phyloP scores from a whole-genome alignment of 2,888 invertebrate genomes.

The Achlya flavicornis region DNA sequence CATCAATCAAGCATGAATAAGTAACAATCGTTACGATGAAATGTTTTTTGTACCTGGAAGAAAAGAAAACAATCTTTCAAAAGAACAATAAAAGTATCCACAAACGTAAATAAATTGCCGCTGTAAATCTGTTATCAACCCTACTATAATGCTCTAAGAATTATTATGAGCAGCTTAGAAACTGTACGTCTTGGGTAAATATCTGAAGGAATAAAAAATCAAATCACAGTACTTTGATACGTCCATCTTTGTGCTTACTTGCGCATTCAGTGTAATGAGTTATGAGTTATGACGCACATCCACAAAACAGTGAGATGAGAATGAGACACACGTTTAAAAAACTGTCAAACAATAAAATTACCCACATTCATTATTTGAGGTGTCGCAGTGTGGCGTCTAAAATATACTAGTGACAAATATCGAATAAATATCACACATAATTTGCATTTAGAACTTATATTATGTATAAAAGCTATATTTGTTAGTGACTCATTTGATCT shows the following conservation, averaged over 20 bases:
- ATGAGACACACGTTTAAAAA: neutral
- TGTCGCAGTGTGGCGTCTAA: neutral
- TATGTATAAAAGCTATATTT: neutral
- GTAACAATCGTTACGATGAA: neutral
- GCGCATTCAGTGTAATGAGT: neutral
- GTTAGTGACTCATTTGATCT: slow-evolving; percentile 16
- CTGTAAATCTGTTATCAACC: neutral
- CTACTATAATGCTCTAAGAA: neutral
- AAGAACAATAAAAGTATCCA: neutral
- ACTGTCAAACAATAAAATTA: too few relatives aligned
- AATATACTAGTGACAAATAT: neutral
- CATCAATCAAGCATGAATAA: slow-evolving; percentile 5
- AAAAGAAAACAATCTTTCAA: neutral
- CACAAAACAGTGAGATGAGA: slow-evolving; percentile 1
- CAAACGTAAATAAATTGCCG: neutral
- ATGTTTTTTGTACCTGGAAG: neutral
- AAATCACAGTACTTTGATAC: neutral
- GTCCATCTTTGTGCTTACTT: neutral
- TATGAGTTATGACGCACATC: neutral
- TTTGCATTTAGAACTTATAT: neutral
- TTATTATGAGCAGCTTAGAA: neutral
- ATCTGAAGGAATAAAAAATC: neutral
- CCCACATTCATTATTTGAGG: neutral
- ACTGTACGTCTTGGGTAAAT: neutral
- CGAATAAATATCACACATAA: neutral